phyloP scores from a whole-genome alignment of 2,797 vertebrate genomes.

The Sitta carolinensis region DNA sequence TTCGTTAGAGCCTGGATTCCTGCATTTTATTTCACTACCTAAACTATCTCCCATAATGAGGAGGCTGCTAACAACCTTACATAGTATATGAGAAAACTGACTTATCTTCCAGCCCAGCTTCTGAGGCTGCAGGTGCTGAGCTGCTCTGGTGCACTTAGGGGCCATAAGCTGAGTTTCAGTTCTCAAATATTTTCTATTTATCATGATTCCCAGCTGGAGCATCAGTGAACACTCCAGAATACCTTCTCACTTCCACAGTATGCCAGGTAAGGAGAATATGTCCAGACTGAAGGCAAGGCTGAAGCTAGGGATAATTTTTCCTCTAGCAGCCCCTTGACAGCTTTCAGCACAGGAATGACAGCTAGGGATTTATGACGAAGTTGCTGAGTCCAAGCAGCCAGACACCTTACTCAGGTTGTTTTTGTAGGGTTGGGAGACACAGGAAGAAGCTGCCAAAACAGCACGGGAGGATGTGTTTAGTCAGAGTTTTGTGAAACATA shows the following conservation, averaged over 20 bases:
- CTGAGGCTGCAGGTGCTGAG: background rate
- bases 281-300: constrained; percentile 12
- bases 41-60: constrained; percentile 1
- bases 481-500: background rate
- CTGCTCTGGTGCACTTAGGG: background rate
- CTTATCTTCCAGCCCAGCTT: constrained; percentile 31
- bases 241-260: background rate
- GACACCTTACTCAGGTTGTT: constrained; percentile 5
- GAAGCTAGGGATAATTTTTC: constrained; percentile 8
- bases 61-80: constrained; percentile 23
- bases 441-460: background rate
- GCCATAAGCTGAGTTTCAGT: background rate
- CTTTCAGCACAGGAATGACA: constrained; percentile 30
- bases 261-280: background rate
- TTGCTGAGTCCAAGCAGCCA: background rate
- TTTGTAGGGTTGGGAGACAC: background rate
- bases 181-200: constrained; percentile 41
- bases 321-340: constrained; percentile 1
- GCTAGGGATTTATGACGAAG: constrained; percentile 2
- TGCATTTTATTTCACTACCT: constrained; percentile 39
- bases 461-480: background rate
- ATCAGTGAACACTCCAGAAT: background rate
- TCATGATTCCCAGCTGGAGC: background rate
- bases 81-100: constrained; percentile 9
- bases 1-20: background rate